phyloP scores from a whole-genome alignment of 2,113 vertebrate species.

The Otolemur garnettii region DNA sequence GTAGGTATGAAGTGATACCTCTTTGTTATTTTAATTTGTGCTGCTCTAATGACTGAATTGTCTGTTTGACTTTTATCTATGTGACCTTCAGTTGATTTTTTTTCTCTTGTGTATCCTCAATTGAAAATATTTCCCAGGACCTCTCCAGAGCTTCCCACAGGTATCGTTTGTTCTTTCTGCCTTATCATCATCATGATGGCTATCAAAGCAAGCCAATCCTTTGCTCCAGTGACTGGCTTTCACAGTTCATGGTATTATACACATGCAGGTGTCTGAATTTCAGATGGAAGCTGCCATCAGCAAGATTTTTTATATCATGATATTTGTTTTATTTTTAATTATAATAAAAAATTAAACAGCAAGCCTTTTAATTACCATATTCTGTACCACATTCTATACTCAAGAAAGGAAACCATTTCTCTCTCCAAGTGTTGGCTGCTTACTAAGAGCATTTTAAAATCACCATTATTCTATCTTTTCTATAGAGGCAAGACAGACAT shows the following conservation, averaged over 20 bases:
- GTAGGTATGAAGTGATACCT: neutral
- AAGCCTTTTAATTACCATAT: neutral
- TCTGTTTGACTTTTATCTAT: constrained; percentile 6
- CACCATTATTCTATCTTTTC: neutral
- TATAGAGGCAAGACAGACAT: neutral
- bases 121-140: constrained; percentile 34
- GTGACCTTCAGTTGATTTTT: neutral
- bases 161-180: constrained; percentile 12
- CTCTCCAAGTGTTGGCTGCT: neutral
- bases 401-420: neutral
- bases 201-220: neutral
- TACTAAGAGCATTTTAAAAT: neutral
- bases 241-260: neutral
- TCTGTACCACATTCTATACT: neutral
- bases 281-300: constrained; percentile 30
- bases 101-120: neutral
- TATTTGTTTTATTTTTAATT: constrained; percentile 40
- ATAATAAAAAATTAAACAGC: neutral
- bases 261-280: neutral
- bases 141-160: constrained; percentile 41
- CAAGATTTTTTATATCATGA: neutral
- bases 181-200: constrained; percentile 8
- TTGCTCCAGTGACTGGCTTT: neutral
- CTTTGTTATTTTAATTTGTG: constrained; percentile 20
- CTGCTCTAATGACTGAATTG: neutral